Conservation (phyloP, 2,113 vertebrate genomes). For the Ailuropoda melanoleuca region DNA sequence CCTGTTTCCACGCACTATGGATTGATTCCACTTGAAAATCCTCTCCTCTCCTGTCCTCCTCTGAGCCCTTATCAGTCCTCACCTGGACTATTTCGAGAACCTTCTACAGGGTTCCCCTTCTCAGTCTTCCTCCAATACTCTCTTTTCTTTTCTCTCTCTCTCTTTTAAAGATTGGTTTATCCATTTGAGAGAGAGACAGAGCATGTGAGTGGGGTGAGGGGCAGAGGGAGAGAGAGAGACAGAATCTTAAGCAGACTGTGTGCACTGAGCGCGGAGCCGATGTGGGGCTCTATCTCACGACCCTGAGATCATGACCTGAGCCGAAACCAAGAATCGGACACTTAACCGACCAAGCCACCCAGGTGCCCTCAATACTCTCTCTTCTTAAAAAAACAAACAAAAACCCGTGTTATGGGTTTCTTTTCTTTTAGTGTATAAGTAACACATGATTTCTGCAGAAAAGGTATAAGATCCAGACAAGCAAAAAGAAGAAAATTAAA, state of each 20-base stretch:
- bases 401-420: background rate
- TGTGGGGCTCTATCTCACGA: background rate
- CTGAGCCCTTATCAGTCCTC: background rate
- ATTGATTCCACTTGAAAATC: no score
- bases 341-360: background rate
- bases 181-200: background rate
- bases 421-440: background rate
- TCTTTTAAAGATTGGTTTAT: background rate
- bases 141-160: background rate
- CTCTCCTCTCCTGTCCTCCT: background rate
- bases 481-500: constrained; percentile 33
- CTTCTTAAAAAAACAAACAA: background rate
- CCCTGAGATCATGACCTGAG: background rate
- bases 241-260: background rate
- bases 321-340: background rate
- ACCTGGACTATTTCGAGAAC: background rate
- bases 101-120: background rate
- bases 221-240: background rate
- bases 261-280: background rate
- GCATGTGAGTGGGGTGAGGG: background rate
- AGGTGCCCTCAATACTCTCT: background rate
- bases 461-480: background rate
- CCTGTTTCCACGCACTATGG: background rate
- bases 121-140: background rate
- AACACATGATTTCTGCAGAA: background rate